Conservation (phyloP, 1,140 invertebrate species). For the Vollenhovia emeryi region DNA sequence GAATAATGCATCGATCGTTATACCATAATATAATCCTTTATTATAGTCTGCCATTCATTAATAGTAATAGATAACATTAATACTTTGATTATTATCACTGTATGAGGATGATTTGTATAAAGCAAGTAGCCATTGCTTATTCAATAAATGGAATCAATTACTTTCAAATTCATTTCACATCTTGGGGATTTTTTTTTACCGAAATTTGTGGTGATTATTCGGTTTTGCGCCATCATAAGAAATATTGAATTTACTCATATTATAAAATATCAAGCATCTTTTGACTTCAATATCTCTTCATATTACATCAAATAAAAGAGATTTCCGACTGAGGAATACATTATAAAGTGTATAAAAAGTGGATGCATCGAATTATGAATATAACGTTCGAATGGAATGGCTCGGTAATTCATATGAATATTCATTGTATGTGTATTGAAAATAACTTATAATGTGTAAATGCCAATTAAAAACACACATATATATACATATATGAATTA, state of each 20-base stretch:
- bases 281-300: constrained; percentile 60
- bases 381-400: constrained; percentile 61
- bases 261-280: constrained; percentile 62
- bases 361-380: constrained; percentile 33
- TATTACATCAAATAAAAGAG: constrained; percentile 39
- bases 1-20: constrained; percentile 59
- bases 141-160: constrained; percentile 54
- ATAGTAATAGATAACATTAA: constrained; percentile 68
- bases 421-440: not conserved
- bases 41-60: constrained; percentile 56
- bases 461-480: constrained; percentile 6
- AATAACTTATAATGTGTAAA: not conserved
- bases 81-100: constrained; percentile 73
- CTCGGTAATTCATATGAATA: constrained; percentile 16
- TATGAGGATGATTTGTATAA: constrained; percentile 58
- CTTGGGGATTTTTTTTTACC: constrained; percentile 32
- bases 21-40: constrained; percentile 60
- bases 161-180: constrained; percentile 29
- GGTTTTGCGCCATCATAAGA: constrained; percentile 53
- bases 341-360: constrained; percentile 49
- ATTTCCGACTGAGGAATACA: not conserved
- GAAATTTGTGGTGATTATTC: constrained; percentile 50
- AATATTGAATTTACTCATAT: constrained; percentile 64
- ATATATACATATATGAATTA: constrained; percentile 11
- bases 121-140: constrained; percentile 58